These are phyloP conservation scores for Macaria liturata DNA, from an alignment of 2,888 invertebrate genomes.

Conservation along the genomic window DNA sequence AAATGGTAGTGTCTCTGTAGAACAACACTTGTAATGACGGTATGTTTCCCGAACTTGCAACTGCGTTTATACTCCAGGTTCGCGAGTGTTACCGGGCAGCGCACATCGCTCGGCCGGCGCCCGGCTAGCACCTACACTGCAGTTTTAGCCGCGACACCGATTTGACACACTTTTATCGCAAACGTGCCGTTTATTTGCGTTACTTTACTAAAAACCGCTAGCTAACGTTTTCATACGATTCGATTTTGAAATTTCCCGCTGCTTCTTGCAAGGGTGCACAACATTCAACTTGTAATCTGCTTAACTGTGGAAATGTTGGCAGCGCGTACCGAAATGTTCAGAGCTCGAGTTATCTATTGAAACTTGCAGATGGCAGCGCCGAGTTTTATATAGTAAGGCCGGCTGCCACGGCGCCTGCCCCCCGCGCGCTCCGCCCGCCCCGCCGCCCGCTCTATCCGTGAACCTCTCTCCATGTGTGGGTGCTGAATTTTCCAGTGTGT, in stretches of 20 bases:
- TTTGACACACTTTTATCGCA: conserved; percentile 59
- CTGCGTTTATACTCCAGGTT: conserved; percentile 70
- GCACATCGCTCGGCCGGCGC: conserved; percentile 55
- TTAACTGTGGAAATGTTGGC: conserved; percentile 65
- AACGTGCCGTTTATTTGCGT: conserved; percentile 35
- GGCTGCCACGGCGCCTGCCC: conserved; percentile 53
- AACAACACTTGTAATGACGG: conserved; percentile 58
- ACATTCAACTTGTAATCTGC: conserved; percentile 61
- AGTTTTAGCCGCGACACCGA: conserved; percentile 44
- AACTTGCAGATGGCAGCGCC: conserved; percentile 82
- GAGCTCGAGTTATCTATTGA: conserved; percentile 80
- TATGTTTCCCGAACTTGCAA: conserved; percentile 49
- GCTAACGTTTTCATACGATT: conserved; percentile 46
- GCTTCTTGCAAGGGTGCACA: conserved; percentile 60
- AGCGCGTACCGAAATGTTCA: conserved; percentile 72
- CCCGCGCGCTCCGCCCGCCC: conserved; percentile 39
- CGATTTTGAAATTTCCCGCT: conserved; percentile 62
- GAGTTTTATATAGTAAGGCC: conserved; percentile 77
- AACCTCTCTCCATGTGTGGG: conserved; percentile 38
- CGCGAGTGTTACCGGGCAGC: conserved; percentile 57
- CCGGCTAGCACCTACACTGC: conserved; percentile 33
- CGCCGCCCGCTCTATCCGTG: conserved; percentile 30
- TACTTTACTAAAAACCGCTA: conserved; percentile 10
- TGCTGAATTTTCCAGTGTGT: conserved; percentile 37
- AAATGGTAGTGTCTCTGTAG: conserved; percentile 71